Conservation (phyloP, 2,888 invertebrate species). For the Psylliodes chrysocephalus region DNA sequence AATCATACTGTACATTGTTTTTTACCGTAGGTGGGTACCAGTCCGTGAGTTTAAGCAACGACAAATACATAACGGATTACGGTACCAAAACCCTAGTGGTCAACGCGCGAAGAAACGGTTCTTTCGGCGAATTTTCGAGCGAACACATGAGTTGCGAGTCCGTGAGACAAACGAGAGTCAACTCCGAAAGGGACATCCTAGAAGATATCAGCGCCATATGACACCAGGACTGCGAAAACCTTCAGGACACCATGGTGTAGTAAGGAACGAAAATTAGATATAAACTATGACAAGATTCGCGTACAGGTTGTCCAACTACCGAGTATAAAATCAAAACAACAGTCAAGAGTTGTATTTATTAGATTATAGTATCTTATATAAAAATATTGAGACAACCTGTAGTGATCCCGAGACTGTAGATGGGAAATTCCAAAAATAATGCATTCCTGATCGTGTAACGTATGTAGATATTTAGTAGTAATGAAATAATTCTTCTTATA, state of each 20-base stretch:
- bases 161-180: slow-evolving; percentile 72
- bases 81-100: slow-evolving; percentile 81
- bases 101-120: slow-evolving; percentile 72
- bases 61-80: slow-evolving; percentile 80
- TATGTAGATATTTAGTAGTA: not conserved
- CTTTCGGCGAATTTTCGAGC: slow-evolving; percentile 72
- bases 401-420: not conserved
- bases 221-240: slow-evolving; percentile 58
- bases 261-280: too few relatives aligned
- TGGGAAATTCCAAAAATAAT: not conserved
- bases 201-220: slow-evolving; percentile 62
- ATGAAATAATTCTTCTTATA: not conserved
- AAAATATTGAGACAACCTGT: not conserved
- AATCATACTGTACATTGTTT: too few relatives aligned
- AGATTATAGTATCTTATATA: too few relatives aligned
- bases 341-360: too few relatives aligned
- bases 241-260: slow-evolving; percentile 62
- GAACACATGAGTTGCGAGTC: slow-evolving; percentile 76
- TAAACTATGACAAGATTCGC: too few relatives aligned
- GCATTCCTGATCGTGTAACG: not conserved
- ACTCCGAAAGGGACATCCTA: slow-evolving; percentile 62
- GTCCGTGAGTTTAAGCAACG: slow-evolving; percentile 68
- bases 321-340: too few relatives aligned
- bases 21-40: slow-evolving; percentile 62
- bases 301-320: too few relatives aligned